phyloP scores from a whole-genome alignment of 2,888 invertebrate genomes.

The Julus scanicus region DNA sequence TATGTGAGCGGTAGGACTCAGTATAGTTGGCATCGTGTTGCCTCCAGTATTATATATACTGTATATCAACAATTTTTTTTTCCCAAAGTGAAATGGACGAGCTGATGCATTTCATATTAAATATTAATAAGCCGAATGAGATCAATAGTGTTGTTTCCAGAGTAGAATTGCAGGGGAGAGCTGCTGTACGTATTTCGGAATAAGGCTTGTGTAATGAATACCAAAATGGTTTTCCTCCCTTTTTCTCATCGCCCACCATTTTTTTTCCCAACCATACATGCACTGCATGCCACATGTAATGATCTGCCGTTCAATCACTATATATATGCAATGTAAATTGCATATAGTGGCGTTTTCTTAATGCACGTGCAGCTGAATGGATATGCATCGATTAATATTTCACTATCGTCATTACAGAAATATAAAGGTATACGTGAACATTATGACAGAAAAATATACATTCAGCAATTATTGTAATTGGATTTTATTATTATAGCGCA shows the following conservation, averaged over 20 bases:
- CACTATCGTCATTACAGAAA: neutral
- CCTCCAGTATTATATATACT: neutral
- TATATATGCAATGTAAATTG: neutral
- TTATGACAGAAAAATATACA: slow-evolving; percentile 3
- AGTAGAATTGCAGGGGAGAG: neutral
- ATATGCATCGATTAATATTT: neutral
- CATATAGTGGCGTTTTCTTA: neutral
- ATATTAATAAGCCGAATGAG: slow-evolving; percentile 36
- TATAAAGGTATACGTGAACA: neutral
- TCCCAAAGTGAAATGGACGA: slow-evolving; percentile 4
- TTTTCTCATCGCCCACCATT: neutral
- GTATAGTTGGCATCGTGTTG: neutral
- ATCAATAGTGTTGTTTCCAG: slow-evolving; percentile 32
- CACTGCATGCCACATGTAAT: neutral
- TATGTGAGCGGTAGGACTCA: neutral
- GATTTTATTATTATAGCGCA: slow-evolving; percentile 20
- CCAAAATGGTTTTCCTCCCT: neutral
- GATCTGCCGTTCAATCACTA: neutral
- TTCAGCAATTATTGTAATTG: slow-evolving; percentile 45
- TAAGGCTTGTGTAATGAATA: slow-evolving; percentile 19
- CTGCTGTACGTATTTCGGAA: slow-evolving; percentile 15
- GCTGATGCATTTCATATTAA: slow-evolving; percentile 36
- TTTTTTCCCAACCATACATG: neutral
- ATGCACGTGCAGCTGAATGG: neutral
- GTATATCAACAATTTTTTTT: slow-evolving; percentile 3